Base-by-base conservation (phyloP, 2,888 invertebrate species). In the Dryomyza anilis region DNA sequence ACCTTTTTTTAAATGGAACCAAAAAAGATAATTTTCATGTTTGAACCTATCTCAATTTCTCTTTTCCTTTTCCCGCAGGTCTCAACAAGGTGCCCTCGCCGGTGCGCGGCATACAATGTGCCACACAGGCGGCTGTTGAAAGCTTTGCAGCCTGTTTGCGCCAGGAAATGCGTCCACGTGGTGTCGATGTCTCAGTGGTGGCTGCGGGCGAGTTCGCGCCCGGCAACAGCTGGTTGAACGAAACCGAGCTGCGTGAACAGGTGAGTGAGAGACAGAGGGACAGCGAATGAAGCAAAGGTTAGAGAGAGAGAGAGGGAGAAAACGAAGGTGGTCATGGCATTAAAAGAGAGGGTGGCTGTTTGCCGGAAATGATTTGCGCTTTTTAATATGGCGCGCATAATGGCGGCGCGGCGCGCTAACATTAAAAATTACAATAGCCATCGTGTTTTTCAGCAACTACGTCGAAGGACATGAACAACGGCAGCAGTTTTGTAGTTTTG, bases 141-240 rank as follows among this genome's bases (percentile, higher is more conserved):
- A 90, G 91, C 10, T 88, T 94, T 77, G 91, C 91, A 21, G 88
- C 90, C 68, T 93, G 93, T 76, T 85, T 94, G 62, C 88, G 94
- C 48, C 87, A 92, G 72, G 94, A 94, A 82, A 88, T 93, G 82
- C 88, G 89, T 72, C 86, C 90, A 60, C 88, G 93, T 78, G 91
- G 92, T 55, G 94, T 94, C 12, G 91, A 93, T 78, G 93, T 94
- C 16, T 89, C 92, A 56, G 88, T 93, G 25, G 91, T 95, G 39
- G 93, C 94, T 70, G 92, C 94, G 45, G 94, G 94, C 46, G 93
- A 94, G 82, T 92, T 91, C 74, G 89, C 93, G 8, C 91, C 92
- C 0, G 93, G 94, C 76, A 91, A 88, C 72, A 88, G 89, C 1
- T 92, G 92, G 92, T 83, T 92, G 10, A 88, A 88, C 21, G 91